Evolutionary conservation across 2,888 invertebrate genomes (phyloP).

Genomic region (Zeuzera pyrina): DNA sequence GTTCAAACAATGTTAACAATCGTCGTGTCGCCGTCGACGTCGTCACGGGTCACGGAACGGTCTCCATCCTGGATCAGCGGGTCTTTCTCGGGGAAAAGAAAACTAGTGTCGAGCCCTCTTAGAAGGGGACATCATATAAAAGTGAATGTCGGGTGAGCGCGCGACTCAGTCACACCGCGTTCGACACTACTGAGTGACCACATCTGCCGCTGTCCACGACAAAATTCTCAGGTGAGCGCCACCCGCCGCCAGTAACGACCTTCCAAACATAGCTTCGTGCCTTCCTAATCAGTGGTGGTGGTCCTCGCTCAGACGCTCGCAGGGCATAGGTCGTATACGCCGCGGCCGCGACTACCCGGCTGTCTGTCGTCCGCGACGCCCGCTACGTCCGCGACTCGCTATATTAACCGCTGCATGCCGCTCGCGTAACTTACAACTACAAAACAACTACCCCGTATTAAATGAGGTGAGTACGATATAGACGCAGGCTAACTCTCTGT

Average conservation of each 20-base stretch:
- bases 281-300: conserved; percentile 18
- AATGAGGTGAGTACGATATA: conserved; percentile 40
- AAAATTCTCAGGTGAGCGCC: conserved; percentile 31
- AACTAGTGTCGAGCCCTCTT: conserved; percentile 29
- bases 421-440: conserved; percentile 26
- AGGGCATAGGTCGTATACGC: conserved; percentile 15
- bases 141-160: conserved; percentile 44
- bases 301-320: conserved; percentile 19
- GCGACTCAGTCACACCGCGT: conserved; percentile 55
- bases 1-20: conserved; percentile 1
- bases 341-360: conserved; percentile 20
- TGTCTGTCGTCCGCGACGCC: conserved; percentile 26
- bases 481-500: background rate
- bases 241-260: conserved; percentile 16
- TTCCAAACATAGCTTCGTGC: conserved; percentile 14
- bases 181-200: conserved; percentile 33
- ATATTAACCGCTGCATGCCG: conserved; percentile 22
- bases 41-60: conserved; percentile 37
- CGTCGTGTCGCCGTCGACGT: conserved; percentile 10
- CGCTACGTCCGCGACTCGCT: conserved; percentile 21
- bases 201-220: conserved; percentile 8
- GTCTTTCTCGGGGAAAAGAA: conserved; percentile 35
- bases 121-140: conserved; percentile 61
- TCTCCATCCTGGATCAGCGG: conserved; percentile 18
- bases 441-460: conserved; percentile 24